Percentiles rank a stretch among this genome's conserved stretches.
Conservation (phyloP, 37 sponge, comb jelly and placozoan species). For the Haliclona indistincta region DNA sequence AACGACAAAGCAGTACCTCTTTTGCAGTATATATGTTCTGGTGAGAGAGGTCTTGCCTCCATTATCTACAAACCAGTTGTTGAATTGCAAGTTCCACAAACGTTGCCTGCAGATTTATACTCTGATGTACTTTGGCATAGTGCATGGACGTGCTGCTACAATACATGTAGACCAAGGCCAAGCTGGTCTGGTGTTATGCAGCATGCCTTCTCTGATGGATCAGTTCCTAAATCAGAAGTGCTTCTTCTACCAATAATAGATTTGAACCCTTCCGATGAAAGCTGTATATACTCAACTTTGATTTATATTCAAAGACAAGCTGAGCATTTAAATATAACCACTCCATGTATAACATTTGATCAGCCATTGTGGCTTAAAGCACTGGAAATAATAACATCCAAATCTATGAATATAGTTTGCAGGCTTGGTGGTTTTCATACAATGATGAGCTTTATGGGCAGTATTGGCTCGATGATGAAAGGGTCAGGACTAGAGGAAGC, state of each 20-base stretch:
- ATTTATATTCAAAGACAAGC: conserved; percentile 20
- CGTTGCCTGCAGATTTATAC: conserved; percentile 11
- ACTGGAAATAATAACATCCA: conserved; percentile 4
- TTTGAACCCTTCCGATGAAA: conserved; percentile 5
- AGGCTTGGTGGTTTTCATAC: conserved; percentile 38
- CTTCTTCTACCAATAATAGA: conserved; percentile 35
- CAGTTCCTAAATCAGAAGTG: conserved; percentile 19
- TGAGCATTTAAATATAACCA: background rate
- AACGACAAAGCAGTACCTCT: conserved; percentile 19
- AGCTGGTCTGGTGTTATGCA: conserved; percentile 49
- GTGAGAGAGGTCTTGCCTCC: background rate
- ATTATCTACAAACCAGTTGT: conserved; percentile 4
- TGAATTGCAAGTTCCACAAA: conserved; percentile 24
- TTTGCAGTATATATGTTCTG: conserved; percentile 6
- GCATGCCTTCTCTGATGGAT: background rate
- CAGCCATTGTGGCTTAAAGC: conserved; percentile 30
- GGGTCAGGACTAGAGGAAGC: conserved; percentile 33
- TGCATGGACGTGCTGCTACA: conserved; percentile 5
- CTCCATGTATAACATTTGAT: conserved; percentile 32
- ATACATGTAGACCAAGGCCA: conserved; percentile 7
- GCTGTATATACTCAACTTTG: conserved; percentile 25
- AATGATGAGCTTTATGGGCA: conserved; percentile 20
- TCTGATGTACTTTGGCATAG: conserved; percentile 11
- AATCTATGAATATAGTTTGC: conserved; percentile 4
- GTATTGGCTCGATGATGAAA: conserved; percentile 23